These are phyloP conservation scores for Drosophila pectinifera DNA, from an alignment of 1,140 invertebrate genomes.

Conservation along the genomic window DNA sequence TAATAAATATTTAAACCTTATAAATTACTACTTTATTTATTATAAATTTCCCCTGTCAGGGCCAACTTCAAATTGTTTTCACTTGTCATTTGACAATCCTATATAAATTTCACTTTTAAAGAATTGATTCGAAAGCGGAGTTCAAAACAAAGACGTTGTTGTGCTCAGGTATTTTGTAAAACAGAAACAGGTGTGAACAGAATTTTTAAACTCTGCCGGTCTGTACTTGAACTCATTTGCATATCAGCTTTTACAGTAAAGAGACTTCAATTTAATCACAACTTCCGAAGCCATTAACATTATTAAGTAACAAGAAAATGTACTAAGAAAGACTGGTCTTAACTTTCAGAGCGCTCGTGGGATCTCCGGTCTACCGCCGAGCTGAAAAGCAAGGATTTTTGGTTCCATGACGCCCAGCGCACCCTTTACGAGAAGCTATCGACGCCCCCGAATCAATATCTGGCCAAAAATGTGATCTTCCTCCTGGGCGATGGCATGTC, in stretches of 20 bases:
- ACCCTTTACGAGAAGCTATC: conserved; percentile 63
- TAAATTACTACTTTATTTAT: no score
- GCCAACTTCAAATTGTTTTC: background rate
- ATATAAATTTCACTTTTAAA: conserved; percentile 30
- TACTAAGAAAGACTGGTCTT: background rate
- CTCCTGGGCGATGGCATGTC: conserved; percentile 94
- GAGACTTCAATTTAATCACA: background rate
- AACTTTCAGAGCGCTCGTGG: conserved; percentile 48
- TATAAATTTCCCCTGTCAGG: no score
- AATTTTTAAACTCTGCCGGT: conserved; percentile 9
- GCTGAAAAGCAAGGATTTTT: conserved; percentile 68
- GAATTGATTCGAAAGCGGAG: conserved; percentile 28
- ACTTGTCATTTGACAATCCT: background rate
- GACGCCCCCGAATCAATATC: conserved; percentile 68
- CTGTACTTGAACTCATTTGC: conserved; percentile 20
- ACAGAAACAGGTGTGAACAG: conserved; percentile 23
- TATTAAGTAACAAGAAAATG: no score
- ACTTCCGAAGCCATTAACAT: no score
- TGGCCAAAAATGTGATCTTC: conserved; percentile 91
- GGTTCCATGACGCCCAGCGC: conserved; percentile 70
- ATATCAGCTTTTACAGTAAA: conserved; percentile 1
- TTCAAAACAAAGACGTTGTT: conserved; percentile 21
- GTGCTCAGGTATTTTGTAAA: conserved; percentile 8
- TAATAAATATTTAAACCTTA: no score
- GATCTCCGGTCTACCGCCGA: conserved; percentile 42